Base-by-base conservation (phyloP, 92 coral and sea anemone genomes). In the Porites evermanni region DNA sequence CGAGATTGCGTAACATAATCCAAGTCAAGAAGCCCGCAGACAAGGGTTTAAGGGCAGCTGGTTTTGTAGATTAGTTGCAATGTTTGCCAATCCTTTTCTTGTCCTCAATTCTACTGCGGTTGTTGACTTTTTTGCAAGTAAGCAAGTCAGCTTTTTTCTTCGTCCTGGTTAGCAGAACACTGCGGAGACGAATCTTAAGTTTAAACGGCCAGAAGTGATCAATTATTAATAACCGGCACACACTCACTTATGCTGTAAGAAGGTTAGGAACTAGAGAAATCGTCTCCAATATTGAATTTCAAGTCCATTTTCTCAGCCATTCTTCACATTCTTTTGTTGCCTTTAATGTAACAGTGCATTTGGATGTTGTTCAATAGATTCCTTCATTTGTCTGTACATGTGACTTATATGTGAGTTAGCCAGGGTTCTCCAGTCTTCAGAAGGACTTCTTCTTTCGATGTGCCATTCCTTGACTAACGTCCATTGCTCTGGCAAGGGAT, bases 381-480 rank as follows among this genome's bases (percentile, higher is more conserved):
- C 69, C 70, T 67, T 73, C 96, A 94, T 88, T 79, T 94, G 89
- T 73, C 88, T 70, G 80, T 93, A 79, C 91, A 94, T 88, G 61
- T 88, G 88, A 20, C 74, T 79, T 38, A 94, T 93, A 79, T 93
- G 96, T 13, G 94, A 86, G 83, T 88, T 93, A 16, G 98, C 94
- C 53, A 79, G 68, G 13, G 96, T 88, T 83, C 98, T 88, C 98
- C 96, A 94, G 4, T 90, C 92, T 74, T 94, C 98, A 77, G 67
- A 91, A 0, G 95, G 92, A 54, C 92, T 83, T 54, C 98, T 93
- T 70, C 90, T 88, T 65, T 94, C 98, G 24, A 94, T 93, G 24
- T 93, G 89, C 98, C 98, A 94, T 64, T 93, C 98, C 58, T 93
- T 93, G n/a, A 94, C 98, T 2, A 93, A 83, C 59, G 96, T 94